Conservation (phyloP, 2,888 invertebrate species). For the Heliothis peltigera region DNA sequence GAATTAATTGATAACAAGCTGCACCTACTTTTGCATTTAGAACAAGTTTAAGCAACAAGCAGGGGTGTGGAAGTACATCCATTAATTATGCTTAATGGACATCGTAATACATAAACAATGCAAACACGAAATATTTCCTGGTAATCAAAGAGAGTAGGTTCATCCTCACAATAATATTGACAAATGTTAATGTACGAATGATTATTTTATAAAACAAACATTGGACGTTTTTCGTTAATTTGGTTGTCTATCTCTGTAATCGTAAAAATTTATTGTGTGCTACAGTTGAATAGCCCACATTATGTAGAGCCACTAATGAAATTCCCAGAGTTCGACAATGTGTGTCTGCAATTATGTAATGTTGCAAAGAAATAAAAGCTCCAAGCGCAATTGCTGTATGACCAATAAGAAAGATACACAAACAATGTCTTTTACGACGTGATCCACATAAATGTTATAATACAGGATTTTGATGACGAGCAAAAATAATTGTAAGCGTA, state of each 20-base stretch:
- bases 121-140: slow-evolving; percentile 33
- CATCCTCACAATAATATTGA: slow-evolving; percentile 13
- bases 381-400: slow-evolving; percentile 25
- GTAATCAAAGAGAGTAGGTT: slow-evolving; percentile 53
- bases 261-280: slow-evolving; percentile 31
- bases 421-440: slow-evolving; percentile 34
- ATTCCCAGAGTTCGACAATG: slow-evolving; percentile 29
- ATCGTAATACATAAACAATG: slow-evolving; percentile 11
- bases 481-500: slow-evolving; percentile 50
- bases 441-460: slow-evolving; percentile 27
- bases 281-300: slow-evolving; percentile 36
- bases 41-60: slow-evolving; percentile 24
- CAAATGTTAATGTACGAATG: slow-evolving; percentile 18
- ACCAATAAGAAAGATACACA: slow-evolving; percentile 37
- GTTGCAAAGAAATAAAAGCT: slow-evolving; percentile 49
- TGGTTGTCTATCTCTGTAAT: slow-evolving; percentile 15
- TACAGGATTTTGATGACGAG: slow-evolving; percentile 22
- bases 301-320: slow-evolving; percentile 38
- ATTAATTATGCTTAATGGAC: slow-evolving; percentile 38
- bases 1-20: slow-evolving; percentile 28
- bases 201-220: neutral
- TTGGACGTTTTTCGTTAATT: slow-evolving; percentile 22
- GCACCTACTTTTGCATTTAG: slow-evolving; percentile 41
- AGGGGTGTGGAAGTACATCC: slow-evolving; percentile 25
- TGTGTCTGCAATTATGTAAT: slow-evolving; percentile 53